Percentiles rank a stretch among this genome's conserved stretches.
Conservation (phyloP, 2,797 vertebrate genomes). For the Aythya fuligula region DNA sequence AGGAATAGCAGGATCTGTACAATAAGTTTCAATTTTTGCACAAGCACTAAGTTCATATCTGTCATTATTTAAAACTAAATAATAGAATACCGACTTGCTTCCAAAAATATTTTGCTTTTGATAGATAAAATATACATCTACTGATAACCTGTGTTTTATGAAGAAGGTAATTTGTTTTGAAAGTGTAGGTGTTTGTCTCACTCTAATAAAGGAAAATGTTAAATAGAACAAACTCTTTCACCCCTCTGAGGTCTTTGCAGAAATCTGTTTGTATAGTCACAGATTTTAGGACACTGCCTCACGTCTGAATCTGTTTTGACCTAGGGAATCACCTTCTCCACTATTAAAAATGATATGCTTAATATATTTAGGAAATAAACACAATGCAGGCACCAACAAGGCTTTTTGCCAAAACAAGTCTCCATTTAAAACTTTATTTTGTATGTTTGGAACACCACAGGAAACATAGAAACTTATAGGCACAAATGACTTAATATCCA, state of each 20-base stretch:
- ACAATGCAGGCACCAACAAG: neutral
- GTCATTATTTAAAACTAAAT: neutral
- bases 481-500: constrained; percentile 72
- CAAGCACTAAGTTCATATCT: neutral
- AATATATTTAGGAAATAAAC: neutral
- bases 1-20: neutral
- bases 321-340: neutral
- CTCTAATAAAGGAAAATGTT: neutral
- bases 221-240: neutral
- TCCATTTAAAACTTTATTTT: constrained; percentile 79
- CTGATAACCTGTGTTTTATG: neutral
- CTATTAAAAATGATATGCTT: neutral
- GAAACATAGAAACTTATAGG: constrained; percentile 79
- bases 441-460: constrained; percentile 66
- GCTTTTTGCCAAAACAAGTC: constrained; percentile 6
- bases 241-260: neutral
- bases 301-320: neutral
- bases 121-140: neutral
- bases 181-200: neutral
- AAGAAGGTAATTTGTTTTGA: neutral
- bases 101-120: neutral
- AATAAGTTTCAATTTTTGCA: neutral
- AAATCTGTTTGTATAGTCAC: neutral
- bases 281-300: neutral
- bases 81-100: neutral